Conservation (phyloP, 2,113 vertebrate species). For the Colinus virginianus region DNA sequence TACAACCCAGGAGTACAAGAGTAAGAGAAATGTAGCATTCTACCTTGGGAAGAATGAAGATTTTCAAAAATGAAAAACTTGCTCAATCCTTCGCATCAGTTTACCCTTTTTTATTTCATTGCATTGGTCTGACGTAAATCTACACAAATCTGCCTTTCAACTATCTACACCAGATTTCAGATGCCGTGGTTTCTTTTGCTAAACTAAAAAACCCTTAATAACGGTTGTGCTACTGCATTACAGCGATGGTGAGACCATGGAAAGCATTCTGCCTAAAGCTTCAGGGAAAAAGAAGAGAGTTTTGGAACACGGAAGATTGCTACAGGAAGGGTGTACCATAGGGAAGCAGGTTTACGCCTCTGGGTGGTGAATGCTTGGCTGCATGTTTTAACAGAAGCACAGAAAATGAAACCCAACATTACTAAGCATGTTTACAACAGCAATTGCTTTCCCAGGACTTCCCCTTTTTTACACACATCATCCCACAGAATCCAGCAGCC, state of each 20-base stretch:
- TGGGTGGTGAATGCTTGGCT: neutral
- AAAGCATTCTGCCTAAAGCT: neutral
- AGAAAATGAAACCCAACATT: neutral
- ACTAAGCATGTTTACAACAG: neutral
- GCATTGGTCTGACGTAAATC: neutral
- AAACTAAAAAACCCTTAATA: neutral
- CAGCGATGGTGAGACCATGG: neutral
- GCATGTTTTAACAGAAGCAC: neutral
- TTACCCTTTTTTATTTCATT: neutral
- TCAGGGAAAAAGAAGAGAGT: neutral
- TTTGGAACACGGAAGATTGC: neutral
- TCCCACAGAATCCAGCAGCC: neutral
- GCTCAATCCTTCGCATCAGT: neutral
- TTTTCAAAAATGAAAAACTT: neutral
- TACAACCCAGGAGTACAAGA: neutral
- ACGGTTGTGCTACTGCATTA: neutral
- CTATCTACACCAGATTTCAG: neutral
- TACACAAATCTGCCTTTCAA: neutral
- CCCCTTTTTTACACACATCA: neutral
- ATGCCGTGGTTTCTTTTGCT: neutral
- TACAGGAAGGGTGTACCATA: neutral
- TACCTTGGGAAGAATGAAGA: neutral
- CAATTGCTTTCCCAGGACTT: slow-evolving; percentile 3
- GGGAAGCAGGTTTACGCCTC: neutral
- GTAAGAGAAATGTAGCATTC: neutral